phyloP scores from a whole-genome alignment of 2,797 vertebrate genomes.

The Malurus splendens region DNA sequence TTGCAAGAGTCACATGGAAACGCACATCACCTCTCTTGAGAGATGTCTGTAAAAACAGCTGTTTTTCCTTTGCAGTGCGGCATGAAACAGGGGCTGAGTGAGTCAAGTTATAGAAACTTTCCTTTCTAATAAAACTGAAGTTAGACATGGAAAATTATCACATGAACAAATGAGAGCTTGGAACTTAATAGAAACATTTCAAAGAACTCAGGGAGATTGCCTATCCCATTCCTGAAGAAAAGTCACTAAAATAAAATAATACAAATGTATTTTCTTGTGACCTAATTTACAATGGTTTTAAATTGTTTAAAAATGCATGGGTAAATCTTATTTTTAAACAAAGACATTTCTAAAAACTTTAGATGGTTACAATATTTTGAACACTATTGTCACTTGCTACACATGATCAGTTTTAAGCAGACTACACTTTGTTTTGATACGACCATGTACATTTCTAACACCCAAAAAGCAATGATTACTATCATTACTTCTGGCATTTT shows the following conservation, averaged over 20 bases:
- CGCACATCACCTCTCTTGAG: background rate
- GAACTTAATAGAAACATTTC: background rate
- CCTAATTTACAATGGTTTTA: background rate
- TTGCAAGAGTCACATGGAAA: background rate
- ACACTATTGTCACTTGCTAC: background rate
- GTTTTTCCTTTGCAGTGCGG: background rate
- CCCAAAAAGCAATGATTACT: background rate
- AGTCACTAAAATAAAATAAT: background rate
- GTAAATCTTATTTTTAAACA: background rate
- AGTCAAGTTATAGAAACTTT: conserved; percentile 25
- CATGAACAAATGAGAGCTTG: background rate
- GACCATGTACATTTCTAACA: background rate
- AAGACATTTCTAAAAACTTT: background rate
- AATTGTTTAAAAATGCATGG: background rate
- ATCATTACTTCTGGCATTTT: background rate
- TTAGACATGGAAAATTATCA: background rate
- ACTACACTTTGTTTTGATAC: background rate
- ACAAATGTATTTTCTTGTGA: background rate
- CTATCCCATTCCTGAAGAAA: background rate
- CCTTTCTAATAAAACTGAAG: conserved; percentile 16
- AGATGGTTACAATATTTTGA: background rate
- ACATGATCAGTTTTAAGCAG: background rate
- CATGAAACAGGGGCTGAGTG: background rate
- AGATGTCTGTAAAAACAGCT: background rate
- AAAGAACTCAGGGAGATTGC: background rate